phyloP scores from a whole-genome alignment of 2,888 invertebrate species.

The Brachylomia viminalis region DNA sequence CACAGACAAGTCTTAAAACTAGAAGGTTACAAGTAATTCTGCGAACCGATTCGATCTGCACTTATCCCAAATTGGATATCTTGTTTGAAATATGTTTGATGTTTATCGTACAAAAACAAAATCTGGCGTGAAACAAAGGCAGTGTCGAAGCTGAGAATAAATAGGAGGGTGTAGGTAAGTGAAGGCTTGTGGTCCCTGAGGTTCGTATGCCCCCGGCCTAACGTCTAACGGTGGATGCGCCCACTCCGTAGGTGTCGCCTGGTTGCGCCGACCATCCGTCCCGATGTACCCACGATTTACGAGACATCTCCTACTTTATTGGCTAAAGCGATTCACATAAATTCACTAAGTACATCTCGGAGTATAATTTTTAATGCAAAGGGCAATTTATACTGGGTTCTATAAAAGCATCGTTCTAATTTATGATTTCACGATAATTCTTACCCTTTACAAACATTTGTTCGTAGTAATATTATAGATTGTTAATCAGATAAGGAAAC shows the following conservation, averaged over 20 bases:
- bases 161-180: slow-evolving; percentile 67
- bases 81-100: slow-evolving; percentile 60
- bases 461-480: slow-evolving; percentile 14
- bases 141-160: slow-evolving; percentile 52
- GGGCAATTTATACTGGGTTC: slow-evolving; percentile 72
- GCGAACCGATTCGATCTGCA: slow-evolving; percentile 55
- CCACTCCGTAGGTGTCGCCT: slow-evolving; percentile 87
- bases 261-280: slow-evolving; percentile 78
- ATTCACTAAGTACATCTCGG: slow-evolving; percentile 80
- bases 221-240: slow-evolving; percentile 85
- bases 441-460: slow-evolving; percentile 31
- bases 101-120: slow-evolving; percentile 57
- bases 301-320: slow-evolving; percentile 88
- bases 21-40: slow-evolving; percentile 57
- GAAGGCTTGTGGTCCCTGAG: slow-evolving; percentile 68
- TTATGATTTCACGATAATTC: slow-evolving; percentile 36
- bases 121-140: slow-evolving; percentile 64
- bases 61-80: slow-evolving; percentile 60
- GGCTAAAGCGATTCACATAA: slow-evolving; percentile 87
- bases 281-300: slow-evolving; percentile 84
- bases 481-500: slow-evolving; percentile 30
- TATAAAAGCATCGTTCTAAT: slow-evolving; percentile 61
- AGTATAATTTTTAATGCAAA: slow-evolving; percentile 80
- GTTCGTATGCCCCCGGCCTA: slow-evolving; percentile 69
- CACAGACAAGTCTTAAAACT: slow-evolving; percentile 55